A percentile compares a stretch with the other conserved stretches of the same genome.
Conservation (phyloP, 2,888 invertebrate genomes). For the Ophion ellenae region DNA sequence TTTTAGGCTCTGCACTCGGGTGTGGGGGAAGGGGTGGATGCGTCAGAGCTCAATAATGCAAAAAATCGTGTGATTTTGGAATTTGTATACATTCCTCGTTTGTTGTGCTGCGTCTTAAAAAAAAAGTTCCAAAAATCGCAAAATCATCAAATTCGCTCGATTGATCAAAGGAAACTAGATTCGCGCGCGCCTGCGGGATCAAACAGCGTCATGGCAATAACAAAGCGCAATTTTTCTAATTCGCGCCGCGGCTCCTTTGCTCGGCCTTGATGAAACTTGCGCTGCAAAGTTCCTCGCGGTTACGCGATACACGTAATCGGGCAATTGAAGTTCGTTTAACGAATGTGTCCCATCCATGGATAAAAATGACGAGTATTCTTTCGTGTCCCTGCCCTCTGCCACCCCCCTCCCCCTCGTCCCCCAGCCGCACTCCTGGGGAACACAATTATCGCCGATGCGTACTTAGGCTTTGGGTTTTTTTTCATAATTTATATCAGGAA, state of each 20-base stretch:
- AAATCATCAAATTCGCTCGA: not conserved
- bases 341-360: slow-evolving; percentile 6
- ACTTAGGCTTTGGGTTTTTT: too few relatives aligned
- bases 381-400: not conserved
- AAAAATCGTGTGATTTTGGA: too few relatives aligned
- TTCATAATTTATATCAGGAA: not conserved
- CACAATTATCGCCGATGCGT: too few relatives aligned
- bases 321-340: slow-evolving; percentile 59
- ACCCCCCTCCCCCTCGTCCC: not conserved
- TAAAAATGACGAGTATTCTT: slow-evolving; percentile 42
- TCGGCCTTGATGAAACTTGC: slow-evolving; percentile 30
- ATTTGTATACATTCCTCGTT: too few relatives aligned
- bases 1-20: too few relatives aligned
- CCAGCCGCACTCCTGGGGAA: too few relatives aligned
- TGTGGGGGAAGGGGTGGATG: too few relatives aligned
- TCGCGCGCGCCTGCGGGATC: not conserved
- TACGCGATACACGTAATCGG: slow-evolving; percentile 16
- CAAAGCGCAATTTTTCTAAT: slow-evolving; percentile 8
- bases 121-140: too few relatives aligned
- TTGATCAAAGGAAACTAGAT: not conserved
- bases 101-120: too few relatives aligned
- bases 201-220: not conserved
- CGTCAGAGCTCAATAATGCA: too few relatives aligned
- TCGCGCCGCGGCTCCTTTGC: slow-evolving; percentile 14
- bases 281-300: slow-evolving; percentile 15